Evolutionary conservation across 2,888 invertebrate species (phyloP).

Genomic region (Xestia rhomboidea): DNA sequence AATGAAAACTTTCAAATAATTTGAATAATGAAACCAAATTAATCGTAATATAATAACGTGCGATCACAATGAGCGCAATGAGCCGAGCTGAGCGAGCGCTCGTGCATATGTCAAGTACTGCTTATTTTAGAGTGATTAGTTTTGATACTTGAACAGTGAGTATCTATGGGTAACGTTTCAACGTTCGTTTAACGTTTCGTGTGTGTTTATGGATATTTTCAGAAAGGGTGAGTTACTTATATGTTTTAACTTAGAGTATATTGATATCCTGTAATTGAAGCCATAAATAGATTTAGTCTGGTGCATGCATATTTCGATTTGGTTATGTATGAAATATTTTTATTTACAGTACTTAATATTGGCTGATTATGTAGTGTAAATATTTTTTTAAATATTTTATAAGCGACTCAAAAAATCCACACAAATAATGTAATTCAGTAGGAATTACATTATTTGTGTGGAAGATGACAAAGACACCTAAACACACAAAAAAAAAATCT

Average conservation of each 20-base stretch:
- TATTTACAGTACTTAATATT: background rate
- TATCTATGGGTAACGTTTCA: background rate
- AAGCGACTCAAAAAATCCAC: no score
- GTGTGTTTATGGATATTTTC: background rate
- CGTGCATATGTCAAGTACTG: slow-evolving; percentile 73
- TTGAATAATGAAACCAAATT: slow-evolving; percentile 52
- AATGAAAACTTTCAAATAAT: slow-evolving; percentile 47
- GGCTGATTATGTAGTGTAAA: no score
- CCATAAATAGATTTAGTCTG: background rate
- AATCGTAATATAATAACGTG: slow-evolving; percentile 66
- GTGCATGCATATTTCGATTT: background rate
- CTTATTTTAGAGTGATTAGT: slow-evolving; percentile 10
- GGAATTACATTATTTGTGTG: no score
- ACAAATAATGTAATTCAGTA: no score
- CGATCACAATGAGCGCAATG: slow-evolving; percentile 78
- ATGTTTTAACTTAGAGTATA: background rate
- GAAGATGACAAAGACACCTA: no score
- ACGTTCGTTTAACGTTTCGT: no score
- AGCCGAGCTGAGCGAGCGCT: slow-evolving; percentile 70
- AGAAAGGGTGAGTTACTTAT: background rate
- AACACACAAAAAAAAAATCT: no score
- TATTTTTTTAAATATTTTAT: no score
- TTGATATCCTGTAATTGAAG: background rate
- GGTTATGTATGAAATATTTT: background rate
- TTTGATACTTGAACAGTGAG: slow-evolving; percentile 71